phyloP scores from a whole-genome alignment of 2,888 invertebrate genomes.

The Eupithecia exiguata region DNA sequence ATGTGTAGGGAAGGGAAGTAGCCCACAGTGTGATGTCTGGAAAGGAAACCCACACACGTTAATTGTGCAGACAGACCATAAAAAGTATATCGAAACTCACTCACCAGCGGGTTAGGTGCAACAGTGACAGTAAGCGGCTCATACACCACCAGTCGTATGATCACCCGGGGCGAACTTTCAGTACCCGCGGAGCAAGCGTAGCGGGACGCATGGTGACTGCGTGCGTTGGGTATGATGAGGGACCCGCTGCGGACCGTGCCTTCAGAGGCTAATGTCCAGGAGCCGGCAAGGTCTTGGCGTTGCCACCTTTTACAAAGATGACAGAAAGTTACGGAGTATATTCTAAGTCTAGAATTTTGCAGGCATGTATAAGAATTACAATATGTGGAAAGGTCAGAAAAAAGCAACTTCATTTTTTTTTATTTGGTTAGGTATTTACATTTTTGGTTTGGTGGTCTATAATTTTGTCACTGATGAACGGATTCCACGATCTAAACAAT shows the following conservation, averaged over 20 bases:
- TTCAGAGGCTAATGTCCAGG: constrained; percentile 68
- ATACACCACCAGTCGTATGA: constrained; percentile 86
- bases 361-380: neutral
- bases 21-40: too few relatives aligned
- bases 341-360: neutral
- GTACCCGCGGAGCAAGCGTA: constrained; percentile 89
- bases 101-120: constrained; percentile 86
- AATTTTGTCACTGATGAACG: neutral
- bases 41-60: too few relatives aligned
- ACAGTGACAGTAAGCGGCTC: constrained; percentile 87
- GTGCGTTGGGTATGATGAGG: constrained; percentile 82
- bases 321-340: neutral
- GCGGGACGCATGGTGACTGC: constrained; percentile 86
- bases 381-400: neutral
- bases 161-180: constrained; percentile 85
- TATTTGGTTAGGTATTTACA: neutral
- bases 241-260: constrained; percentile 69
- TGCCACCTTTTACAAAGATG: constrained; percentile 69
- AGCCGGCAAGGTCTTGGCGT: constrained; percentile 71
- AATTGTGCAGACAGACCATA: neutral
- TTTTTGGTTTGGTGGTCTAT: too few relatives aligned
- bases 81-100: constrained; percentile 60
- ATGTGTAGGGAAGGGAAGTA: too few relatives aligned
- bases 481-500: neutral
- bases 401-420: neutral